Evolutionary conservation across 2,888 invertebrate genomes (phyloP).

Genomic region (Eulithis prunata): DNA sequence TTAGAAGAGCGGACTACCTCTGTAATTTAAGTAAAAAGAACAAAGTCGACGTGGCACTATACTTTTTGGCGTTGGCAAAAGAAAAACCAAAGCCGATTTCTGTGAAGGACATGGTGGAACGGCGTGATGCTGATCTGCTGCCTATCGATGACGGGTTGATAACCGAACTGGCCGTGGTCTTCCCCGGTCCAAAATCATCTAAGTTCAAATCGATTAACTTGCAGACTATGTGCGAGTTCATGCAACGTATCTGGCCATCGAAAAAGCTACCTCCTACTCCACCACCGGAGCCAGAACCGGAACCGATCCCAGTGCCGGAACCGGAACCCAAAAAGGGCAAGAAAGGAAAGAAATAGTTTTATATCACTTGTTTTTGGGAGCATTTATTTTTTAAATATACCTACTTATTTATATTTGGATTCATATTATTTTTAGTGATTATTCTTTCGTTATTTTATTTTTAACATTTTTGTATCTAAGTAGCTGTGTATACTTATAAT

Average conservation of each 20-base stretch:
- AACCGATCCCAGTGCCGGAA: slow-evolving; percentile 10
- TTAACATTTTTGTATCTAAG: neutral
- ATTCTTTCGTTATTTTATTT: slow-evolving; percentile 1
- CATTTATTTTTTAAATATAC: slow-evolving; percentile 18
- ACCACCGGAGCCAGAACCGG: slow-evolving; percentile 44
- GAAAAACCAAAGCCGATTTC: slow-evolving; percentile 36
- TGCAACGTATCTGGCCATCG: slow-evolving; percentile 60
- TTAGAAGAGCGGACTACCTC: slow-evolving; percentile 53
- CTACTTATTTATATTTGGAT: neutral
- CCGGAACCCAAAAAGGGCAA: slow-evolving; percentile 14
- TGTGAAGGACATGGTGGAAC: slow-evolving; percentile 39
- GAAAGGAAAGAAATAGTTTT: slow-evolving; percentile 23
- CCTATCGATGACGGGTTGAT: slow-evolving; percentile 51
- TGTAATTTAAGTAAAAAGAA: slow-evolving; percentile 41
- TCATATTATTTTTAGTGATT: slow-evolving; percentile 1
- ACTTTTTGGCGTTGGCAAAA: slow-evolving; percentile 45
- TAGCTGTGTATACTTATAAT: neutral
- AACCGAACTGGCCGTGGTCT: slow-evolving; percentile 45
- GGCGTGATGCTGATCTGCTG: slow-evolving; percentile 28
- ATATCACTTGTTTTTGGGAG: slow-evolving; percentile 12
- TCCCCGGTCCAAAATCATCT: slow-evolving; percentile 49
- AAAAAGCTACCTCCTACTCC: slow-evolving; percentile 56
- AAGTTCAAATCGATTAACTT: slow-evolving; percentile 50
- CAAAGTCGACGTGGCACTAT: slow-evolving; percentile 45
- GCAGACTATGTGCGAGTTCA: slow-evolving; percentile 51